Evolutionary conservation across 53 echinoderm and acorn worm species (phyloP).

Genomic region (Stichopus horrens): DNA sequence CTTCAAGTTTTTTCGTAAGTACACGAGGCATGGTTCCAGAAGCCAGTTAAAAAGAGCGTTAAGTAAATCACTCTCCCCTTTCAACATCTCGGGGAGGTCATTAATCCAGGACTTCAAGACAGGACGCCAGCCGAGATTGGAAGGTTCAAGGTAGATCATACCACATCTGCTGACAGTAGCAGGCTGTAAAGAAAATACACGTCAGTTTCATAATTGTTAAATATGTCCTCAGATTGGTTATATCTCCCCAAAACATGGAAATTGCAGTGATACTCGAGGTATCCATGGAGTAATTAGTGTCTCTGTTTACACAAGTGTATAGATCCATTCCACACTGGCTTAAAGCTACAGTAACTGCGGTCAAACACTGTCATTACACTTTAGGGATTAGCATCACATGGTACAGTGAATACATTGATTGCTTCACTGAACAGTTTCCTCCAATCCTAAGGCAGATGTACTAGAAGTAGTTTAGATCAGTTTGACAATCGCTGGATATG

Average conservation of each 20-base stretch:
- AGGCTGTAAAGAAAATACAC: conserved; percentile 60
- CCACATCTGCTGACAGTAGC: conserved; percentile 99
- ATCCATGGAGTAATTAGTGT: neutral
- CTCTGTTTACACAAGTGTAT: too few relatives aligned
- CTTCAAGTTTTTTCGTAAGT: conserved; percentile 83
- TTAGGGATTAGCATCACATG: too few relatives aligned
- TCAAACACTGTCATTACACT: too few relatives aligned
- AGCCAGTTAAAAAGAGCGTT: conserved; percentile 94
- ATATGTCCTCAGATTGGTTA: too few relatives aligned
- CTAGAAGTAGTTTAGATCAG: too few relatives aligned
- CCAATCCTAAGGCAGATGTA: too few relatives aligned
- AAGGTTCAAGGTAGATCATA: conserved; percentile 97
- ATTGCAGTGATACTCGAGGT: neutral
- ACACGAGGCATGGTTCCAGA: conserved; percentile 78
- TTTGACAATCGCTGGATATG: too few relatives aligned
- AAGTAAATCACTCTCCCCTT: conserved; percentile 73
- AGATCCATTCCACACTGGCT: too few relatives aligned
- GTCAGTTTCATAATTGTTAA: neutral
- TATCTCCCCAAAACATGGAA: neutral
- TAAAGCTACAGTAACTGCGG: too few relatives aligned
- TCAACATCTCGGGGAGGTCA: conserved; percentile 73
- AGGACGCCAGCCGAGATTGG: conserved; percentile 89
- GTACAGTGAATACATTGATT: too few relatives aligned
- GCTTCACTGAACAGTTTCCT: too few relatives aligned
- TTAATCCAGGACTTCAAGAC: conserved; percentile 90